Evolutionary conservation across 2,113 vertebrate genomes (phyloP).

Genomic region (Willisornis vidua): DNA sequence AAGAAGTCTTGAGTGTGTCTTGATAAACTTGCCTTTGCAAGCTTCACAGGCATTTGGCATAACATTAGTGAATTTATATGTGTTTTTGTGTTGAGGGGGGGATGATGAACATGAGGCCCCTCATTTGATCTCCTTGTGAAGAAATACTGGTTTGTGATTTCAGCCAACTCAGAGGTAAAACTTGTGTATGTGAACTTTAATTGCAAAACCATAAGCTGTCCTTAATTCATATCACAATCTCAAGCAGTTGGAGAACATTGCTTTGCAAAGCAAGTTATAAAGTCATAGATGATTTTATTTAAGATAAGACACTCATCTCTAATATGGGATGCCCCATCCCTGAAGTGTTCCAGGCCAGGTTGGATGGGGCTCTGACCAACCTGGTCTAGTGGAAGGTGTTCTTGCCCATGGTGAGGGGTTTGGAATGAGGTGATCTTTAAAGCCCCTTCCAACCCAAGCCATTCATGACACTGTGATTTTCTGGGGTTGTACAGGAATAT

Average conservation of each 20-base stretch:
- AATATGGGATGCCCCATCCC: rapidly evolving
- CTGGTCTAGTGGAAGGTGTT: too few relatives aligned
- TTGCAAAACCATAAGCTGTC: not conserved
- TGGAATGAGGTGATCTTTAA: not conserved
- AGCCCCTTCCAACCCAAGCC: not conserved
- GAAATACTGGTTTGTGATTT: not conserved
- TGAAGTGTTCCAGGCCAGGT: not conserved
- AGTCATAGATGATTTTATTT: not conserved
- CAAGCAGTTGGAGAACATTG: not conserved
- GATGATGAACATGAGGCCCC: not conserved
- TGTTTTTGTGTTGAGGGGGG: not conserved
- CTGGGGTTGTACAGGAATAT: not conserved
- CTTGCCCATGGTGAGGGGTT: not conserved
- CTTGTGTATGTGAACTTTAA: not conserved
- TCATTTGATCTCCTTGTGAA: not conserved
- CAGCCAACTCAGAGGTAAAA: not conserved
- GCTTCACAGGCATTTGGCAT: not conserved
- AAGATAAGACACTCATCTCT: not conserved
- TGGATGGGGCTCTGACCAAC: not conserved
- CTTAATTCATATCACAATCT: not conserved
- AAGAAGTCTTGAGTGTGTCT: not conserved
- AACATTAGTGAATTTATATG: not conserved
- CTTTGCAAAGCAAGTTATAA: not conserved
- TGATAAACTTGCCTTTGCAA: not conserved
- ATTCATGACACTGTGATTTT: not conserved